Evolutionary conservation across 2,888 invertebrate species (phyloP).

Genomic region (Fissipunctia ypsillon): DNA sequence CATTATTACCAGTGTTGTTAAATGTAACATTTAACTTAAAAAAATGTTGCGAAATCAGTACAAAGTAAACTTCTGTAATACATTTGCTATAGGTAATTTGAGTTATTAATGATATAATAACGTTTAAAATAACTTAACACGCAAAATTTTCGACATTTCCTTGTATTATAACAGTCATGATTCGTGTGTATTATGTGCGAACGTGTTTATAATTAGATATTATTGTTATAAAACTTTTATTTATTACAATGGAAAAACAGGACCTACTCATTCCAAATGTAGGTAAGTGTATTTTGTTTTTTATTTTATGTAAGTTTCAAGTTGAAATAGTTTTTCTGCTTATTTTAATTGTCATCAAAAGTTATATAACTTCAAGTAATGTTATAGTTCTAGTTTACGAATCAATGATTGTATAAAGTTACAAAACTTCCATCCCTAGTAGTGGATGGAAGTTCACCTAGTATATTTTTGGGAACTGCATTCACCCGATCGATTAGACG

Average conservation of each 20-base stretch:
- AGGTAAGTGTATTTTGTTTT: constrained; percentile 57
- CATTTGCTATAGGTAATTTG: constrained; percentile 22
- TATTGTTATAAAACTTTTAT: constrained; percentile 31
- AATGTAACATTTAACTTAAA: background rate
- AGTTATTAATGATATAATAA: constrained; percentile 65
- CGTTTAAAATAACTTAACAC: constrained; percentile 69
- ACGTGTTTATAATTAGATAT: constrained; percentile 59
- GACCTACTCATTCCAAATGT: constrained; percentile 48
- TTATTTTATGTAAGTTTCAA: background rate
- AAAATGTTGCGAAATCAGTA: constrained; percentile 10
- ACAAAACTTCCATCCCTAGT: background rate
- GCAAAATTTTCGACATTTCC: constrained; percentile 73
- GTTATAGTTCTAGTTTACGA: background rate
- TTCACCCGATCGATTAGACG: constrained; percentile 76
- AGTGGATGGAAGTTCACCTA: constrained; percentile 36
- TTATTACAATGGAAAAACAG: constrained; percentile 46
- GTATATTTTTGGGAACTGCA: constrained; percentile 77
- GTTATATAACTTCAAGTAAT: background rate
- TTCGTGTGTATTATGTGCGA: constrained; percentile 66
- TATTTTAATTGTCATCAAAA: background rate
- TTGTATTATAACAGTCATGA: constrained; percentile 68
- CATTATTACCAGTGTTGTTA: background rate
- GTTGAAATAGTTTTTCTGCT: background rate
- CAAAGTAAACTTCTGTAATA: background rate
- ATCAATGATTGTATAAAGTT: background rate